A percentile compares a stretch with the other conserved stretches of the same genome.
phyloP scores from a whole-genome alignment of 2,888 invertebrate genomes.

The Plagodis dolabraria region DNA sequence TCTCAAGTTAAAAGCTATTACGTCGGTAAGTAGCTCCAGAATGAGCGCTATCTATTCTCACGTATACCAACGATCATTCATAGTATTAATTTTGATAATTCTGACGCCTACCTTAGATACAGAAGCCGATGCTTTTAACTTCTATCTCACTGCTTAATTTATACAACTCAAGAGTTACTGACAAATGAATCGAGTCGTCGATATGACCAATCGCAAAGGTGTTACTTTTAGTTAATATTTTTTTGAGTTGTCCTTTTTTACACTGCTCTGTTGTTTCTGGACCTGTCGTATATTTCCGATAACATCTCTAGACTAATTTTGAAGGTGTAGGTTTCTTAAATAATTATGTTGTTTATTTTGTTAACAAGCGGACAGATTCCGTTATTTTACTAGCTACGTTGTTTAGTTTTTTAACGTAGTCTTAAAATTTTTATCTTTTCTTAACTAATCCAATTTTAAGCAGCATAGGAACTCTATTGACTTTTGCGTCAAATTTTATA shows the following conservation, averaged over 20 bases:
- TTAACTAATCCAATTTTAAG: neutral
- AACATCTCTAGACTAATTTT: constrained; percentile 53
- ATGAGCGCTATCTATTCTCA: constrained; percentile 59
- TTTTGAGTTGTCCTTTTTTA: constrained; percentile 45
- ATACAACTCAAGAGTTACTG: constrained; percentile 59
- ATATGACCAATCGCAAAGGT: constrained; percentile 60
- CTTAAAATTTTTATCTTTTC: neutral
- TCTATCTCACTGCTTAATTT: constrained; percentile 70
- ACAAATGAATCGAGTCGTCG: constrained; percentile 63
- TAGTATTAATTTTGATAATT: constrained; percentile 78
- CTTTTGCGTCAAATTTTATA: constrained; percentile 5
- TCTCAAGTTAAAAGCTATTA: constrained; percentile 29
- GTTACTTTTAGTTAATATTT: constrained; percentile 54
- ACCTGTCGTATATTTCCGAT: constrained; percentile 61
- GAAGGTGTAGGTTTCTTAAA: constrained; percentile 51
- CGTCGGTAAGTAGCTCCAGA: constrained; percentile 44
- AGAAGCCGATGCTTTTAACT: constrained; percentile 78
- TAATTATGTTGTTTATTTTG: constrained; percentile 57
- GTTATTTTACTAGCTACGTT: constrained; percentile 35
- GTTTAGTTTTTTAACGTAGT: constrained; percentile 10
- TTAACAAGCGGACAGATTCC: constrained; percentile 44
- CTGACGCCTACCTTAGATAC: constrained; percentile 74
- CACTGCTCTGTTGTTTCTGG: constrained; percentile 42
- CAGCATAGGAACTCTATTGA: neutral
- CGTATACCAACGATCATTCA: constrained; percentile 71